A percentile compares a stretch with the other conserved stretches of the same genome.
Evolutionary conservation across 92 coral and sea anemone genomes (phyloP).

Genomic region (Epizoanthus rinbou): DNA sequence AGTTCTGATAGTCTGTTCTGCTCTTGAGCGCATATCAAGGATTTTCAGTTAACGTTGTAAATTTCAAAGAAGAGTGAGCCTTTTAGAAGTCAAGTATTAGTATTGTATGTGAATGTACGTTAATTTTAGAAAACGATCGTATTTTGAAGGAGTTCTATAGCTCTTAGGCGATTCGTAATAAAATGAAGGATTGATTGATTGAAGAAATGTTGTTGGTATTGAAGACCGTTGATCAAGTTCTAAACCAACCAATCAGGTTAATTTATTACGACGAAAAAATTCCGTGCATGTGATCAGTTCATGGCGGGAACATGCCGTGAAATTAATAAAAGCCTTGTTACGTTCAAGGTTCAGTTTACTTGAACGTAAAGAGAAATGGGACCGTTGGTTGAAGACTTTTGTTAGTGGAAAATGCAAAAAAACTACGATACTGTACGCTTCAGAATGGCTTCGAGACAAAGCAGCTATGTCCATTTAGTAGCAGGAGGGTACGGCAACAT

Average conservation of each 20-base stretch:
- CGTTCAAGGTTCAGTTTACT: conserved; percentile 35
- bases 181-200: no score
- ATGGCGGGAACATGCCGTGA: conserved; percentile 14
- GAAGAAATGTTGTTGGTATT: no score
- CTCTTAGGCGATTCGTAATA: no score
- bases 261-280: conserved; percentile 13
- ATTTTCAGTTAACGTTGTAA: no score
- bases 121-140: no score
- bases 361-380: background rate
- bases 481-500: conserved; percentile 92
- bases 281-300: conserved; percentile 42
- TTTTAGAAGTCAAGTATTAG: no score
- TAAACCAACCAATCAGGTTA: conserved; percentile 27
- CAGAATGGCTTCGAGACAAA: conserved; percentile 73
- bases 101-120: no score
- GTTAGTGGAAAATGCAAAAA: conserved; percentile 40
- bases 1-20: no score
- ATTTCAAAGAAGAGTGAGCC: no score
- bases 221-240: background rate
- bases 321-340: conserved; percentile 16
- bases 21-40: no score
- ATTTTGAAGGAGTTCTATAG: no score
- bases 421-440: conserved; percentile 36
- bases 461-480: conserved; percentile 86
- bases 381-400: background rate